Base-by-base conservation (phyloP, 2,113 vertebrate species). In the Indicator indicator region DNA sequence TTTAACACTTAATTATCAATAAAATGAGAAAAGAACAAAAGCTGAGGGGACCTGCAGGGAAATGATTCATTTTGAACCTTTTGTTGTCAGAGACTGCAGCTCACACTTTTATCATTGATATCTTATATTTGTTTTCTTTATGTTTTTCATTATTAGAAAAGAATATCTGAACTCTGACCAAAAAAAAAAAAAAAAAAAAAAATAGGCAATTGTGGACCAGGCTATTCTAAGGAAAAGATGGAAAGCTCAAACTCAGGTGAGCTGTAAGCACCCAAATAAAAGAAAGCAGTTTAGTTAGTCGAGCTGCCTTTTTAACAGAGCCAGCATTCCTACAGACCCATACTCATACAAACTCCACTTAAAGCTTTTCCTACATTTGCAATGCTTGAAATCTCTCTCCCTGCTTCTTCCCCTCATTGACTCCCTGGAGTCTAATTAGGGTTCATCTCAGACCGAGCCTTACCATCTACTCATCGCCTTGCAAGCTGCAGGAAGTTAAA, bases 361-460 rank as follows among this genome's bases (percentile, higher is more conserved):
- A 72, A 80, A 74, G 5, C 32, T 64, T 86, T 90, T 68, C 56
- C 54, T 48, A 52, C 32, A 24, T 52, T 64, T 86, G 48, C 78
- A 86, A 68, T 58, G 77, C 20, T 55, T 62, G n/a, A 23, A 83
- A 67, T 92, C 42, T 68, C 93, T 83, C 72, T 81, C 75, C 59
- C 59, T 79, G 27, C 46, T 67, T 89, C 68, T 83, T 89, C 30
- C n/a, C 44, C 42, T 42, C 5, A 0, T 90, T 92, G 65, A 16
- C 32, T 95, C 88, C 76, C 80, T 81, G 36, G 88, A 94, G 86
- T 44, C 86, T 81, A 94, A 96, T 93, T 92, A 96, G 26, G 9
- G 32, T 16, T 88, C 76, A 72, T 23, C 44, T 83, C 65, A 88
- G 44, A 44, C 42, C 0, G 1, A 86, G 62, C 50, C 40, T 88